A percentile compares a stretch with the other conserved stretches of the same genome.
phyloP scores from a whole-genome alignment of 2,888 invertebrate genomes.

The Melipona bicolor region DNA sequence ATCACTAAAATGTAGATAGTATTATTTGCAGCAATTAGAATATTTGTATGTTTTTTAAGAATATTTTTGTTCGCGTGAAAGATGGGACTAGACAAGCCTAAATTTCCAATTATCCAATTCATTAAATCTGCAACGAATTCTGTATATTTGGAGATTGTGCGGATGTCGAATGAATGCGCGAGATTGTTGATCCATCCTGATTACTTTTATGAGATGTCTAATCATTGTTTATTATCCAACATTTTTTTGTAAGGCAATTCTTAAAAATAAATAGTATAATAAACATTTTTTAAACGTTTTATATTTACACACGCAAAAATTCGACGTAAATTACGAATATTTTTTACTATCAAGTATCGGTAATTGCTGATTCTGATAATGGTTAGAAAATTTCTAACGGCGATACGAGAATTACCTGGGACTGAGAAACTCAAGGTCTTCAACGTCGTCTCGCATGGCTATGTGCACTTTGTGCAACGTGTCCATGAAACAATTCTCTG shows the following conservation, averaged over 20 bases:
- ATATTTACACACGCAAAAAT: slow-evolving; percentile 7
- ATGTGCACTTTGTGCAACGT: slow-evolving; percentile 11
- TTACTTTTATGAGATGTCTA: slow-evolving; percentile 8
- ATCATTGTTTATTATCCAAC: slow-evolving; percentile 16
- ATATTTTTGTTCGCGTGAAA: background rate
- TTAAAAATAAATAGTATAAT: slow-evolving; percentile 37
- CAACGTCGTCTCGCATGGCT: background rate
- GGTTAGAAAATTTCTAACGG: background rate
- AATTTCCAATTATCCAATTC: background rate
- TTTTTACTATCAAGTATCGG: background rate
- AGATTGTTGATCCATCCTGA: background rate
- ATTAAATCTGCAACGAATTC: background rate
- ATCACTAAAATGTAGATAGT: slow-evolving; percentile 17
- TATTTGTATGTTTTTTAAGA: background rate
- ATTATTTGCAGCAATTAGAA: slow-evolving; percentile 1
- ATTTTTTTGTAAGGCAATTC: slow-evolving; percentile 41
- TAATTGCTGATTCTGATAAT: background rate
- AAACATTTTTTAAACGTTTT: slow-evolving; percentile 8
- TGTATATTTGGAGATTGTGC: background rate
- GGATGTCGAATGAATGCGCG: background rate
- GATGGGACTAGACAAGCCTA: background rate
- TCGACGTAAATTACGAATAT: background rate
- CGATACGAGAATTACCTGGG: background rate
- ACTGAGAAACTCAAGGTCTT: background rate
- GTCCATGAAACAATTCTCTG: background rate